Base-by-base conservation (phyloP, 2,797 vertebrate species). In the Myotis myotis region DNA sequence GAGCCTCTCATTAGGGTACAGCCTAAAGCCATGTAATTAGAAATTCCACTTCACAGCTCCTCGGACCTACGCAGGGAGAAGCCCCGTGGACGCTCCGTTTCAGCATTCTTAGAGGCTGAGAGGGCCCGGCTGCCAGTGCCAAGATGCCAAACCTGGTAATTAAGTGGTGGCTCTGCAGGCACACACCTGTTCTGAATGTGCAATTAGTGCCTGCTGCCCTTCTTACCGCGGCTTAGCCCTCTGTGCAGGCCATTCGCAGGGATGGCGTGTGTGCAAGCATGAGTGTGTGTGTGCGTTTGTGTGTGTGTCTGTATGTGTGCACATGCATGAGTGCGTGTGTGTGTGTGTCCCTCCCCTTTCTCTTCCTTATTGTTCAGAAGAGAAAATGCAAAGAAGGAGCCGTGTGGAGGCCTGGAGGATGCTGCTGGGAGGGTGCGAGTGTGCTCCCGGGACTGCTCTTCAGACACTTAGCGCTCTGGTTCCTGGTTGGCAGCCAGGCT, bases 1-100 rank as follows among this genome's bases (percentile, higher is more conserved):
- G 83, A 97, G 97, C 96, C 97, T 98, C 93, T 98, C 97, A 98
- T 98, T 98, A 98, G 25, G 36, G 83, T 93, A 91, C 97, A 96
- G 95, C 95, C 96, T 91, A 95, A 97, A 96, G 95, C 96, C 96
- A 57, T 95, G 96, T 97, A 98, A 98, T 98, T 98, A 98, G 97
- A 97, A 98, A 97, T 96, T 97, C 85, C 96, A 95, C 93, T 97
- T 97, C 96, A 87, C 96, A 76, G 97, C 68, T 97, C 90, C 22
- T 44, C 79, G 70, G 97, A 95, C 97, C 97, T 93, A 87, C 91
- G 85, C 97, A 95, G 95, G 94, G 81, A 95, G 75, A 95, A 97
- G 97, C 97, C 97, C 95, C 36, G 53, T 85, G 96, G 97, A 75
- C 2, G 10, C 76, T 70, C 25, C 0, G 44, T 19, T 89, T 86